Evolutionary conservation across 2,113 vertebrate species (phyloP).

Genomic region (Nestor notabilis): DNA sequence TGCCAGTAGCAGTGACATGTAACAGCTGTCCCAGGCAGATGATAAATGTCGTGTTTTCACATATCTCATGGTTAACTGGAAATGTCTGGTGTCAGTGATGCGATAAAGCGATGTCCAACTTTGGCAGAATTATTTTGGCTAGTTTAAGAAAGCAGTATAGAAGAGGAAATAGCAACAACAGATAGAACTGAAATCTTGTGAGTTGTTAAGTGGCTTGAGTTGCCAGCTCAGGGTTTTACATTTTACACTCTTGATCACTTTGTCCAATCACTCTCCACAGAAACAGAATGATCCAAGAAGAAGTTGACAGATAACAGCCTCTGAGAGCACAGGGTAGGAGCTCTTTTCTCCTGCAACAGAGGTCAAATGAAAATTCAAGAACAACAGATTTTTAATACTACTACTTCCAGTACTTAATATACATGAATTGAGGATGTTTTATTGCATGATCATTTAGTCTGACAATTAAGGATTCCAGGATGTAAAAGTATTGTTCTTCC

Average conservation of each 20-base stretch:
- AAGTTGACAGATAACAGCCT: slow-evolving; percentile 21
- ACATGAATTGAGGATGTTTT: background rate
- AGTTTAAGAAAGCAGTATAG: slow-evolving; percentile 44
- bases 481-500: background rate
- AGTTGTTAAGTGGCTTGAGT: slow-evolving; percentile 39
- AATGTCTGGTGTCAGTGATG: background rate
- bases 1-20: background rate
- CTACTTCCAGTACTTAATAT: background rate
- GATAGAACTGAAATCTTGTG: background rate
- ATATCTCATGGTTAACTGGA: background rate
- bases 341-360: slow-evolving; percentile 70
- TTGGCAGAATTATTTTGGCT: slow-evolving; percentile 48
- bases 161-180: slow-evolving; percentile 39
- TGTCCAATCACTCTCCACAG: slow-evolving; percentile 14
- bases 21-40: background rate
- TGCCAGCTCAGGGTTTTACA: slow-evolving; percentile 24
- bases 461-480: background rate
- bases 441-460: background rate
- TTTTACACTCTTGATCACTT: slow-evolving; percentile 10
- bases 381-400: background rate
- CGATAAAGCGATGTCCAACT: slow-evolving; percentile 18
- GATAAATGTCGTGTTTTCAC: background rate
- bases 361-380: slow-evolving; percentile 32
- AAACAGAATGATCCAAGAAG: slow-evolving; percentile 40
- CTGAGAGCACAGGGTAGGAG: slow-evolving; percentile 16